phyloP scores from a whole-genome alignment of 2,888 invertebrate species.

The Azorinus chamasolen region DNA sequence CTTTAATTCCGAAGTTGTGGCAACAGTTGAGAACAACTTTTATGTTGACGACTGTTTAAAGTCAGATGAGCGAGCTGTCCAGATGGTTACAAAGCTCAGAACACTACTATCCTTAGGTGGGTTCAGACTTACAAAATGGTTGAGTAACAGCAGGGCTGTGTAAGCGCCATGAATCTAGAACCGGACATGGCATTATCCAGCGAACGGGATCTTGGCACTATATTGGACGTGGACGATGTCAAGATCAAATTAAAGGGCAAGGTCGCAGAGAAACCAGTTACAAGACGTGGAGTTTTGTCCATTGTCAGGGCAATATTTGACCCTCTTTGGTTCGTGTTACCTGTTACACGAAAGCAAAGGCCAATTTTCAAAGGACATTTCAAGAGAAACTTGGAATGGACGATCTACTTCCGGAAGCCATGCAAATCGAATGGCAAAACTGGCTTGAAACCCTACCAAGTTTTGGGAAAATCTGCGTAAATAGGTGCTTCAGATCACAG shows the following conservation, averaged over 20 bases:
- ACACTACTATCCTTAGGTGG: conserved; percentile 1
- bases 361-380: too few relatives aligned
- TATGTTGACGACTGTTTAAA: conserved; percentile 15
- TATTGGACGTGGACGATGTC: neutral
- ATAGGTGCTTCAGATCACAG: neutral
- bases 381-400: too few relatives aligned
- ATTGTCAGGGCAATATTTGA: neutral
- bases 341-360: neutral
- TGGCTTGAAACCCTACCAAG: neutral
- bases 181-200: neutral
- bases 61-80: neutral
- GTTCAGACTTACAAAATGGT: conserved; percentile 7
- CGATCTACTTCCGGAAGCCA: too few relatives aligned
- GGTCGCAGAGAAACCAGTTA: conserved; percentile 8
- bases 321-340: neutral
- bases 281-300: neutral
- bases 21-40: conserved; percentile 4
- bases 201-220: neutral
- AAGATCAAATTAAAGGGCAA: conserved; percentile 4
- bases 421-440: neutral
- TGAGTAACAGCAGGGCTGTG: conserved; percentile 1
- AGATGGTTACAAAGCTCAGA: neutral
- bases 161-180: neutral
- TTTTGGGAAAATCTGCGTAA: neutral
- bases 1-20: conserved; percentile 11